Conservation (phyloP, 2,797 vertebrate species). For the Schizothorax lantsangensis region DNA sequence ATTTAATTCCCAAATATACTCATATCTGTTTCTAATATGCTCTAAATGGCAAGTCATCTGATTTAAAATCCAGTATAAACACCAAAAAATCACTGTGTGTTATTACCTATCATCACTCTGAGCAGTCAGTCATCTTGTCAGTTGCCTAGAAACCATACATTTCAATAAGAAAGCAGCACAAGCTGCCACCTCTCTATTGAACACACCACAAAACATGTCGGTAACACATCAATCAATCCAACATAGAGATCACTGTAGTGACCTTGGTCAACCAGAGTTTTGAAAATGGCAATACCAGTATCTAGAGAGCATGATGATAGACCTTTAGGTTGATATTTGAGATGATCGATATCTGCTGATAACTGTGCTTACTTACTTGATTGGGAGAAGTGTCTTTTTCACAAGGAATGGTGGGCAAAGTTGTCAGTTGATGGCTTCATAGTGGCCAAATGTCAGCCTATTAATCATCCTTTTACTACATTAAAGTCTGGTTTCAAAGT, state of each 20-base stretch:
- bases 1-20: background rate
- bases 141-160: conserved; percentile 33
- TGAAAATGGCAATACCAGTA: background rate
- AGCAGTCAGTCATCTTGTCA: conserved; percentile 14
- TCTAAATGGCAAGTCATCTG: background rate
- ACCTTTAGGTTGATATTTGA: background rate
- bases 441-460: background rate
- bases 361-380: background rate
- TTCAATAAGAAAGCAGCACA: background rate
- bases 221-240: background rate
- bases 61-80: background rate
- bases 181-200: background rate
- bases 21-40: background rate
- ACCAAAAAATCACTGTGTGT: background rate
- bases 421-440: background rate
- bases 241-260: background rate
- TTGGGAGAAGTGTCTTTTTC: background rate
- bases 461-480: background rate
- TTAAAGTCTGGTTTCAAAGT: background rate
- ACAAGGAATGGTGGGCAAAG: background rate
- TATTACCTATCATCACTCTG: background rate
- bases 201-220: background rate
- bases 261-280: background rate
- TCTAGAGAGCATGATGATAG: background rate
- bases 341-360: background rate